Evolutionary conservation across 1,140 invertebrate species (phyloP), one percentile per base, ranked within the genome.

Genomic region (Dreissena rostriformis): DNA sequence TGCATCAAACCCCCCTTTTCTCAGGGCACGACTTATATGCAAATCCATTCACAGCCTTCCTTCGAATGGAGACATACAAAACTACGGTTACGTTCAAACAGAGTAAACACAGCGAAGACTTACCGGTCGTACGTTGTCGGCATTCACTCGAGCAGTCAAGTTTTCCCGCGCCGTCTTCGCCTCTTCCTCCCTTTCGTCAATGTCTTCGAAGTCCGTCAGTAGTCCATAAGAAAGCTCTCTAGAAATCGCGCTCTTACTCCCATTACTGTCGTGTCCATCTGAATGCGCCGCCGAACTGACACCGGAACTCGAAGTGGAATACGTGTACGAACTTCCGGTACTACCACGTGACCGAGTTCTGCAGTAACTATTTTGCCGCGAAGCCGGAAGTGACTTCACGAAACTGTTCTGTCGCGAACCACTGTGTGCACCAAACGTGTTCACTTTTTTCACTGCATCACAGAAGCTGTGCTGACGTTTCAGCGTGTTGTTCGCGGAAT

Each of bases 271-370:
- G 8, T 55, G 71, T 15, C 24, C 14, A 22, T 84, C 80, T 14
- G 80, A 82, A 68, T 74, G 57, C 55, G 52, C 53, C 39, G 71
- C 82, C 5, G 82, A 84, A 72, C 74, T 78, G 6, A 72, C 68
- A 24, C 82, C 82, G 0, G 82, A 84, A 78, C 82, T 84, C 15
- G 82, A 77, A 12, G 82, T 84, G 28, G 82, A 84, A 39, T 74
- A 82, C n/a, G 82, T 84, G 29, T 26, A 84, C 52, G 82, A 77
- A 77, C 74, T 84, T 72, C 82, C 75, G 39, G 82, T 84, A 70
- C 82, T 84, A 15, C 82, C 82, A 49, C 82, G 73, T 55, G 82
- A 84, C n/a, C 82, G 52, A 39, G 82, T 76, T 39, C 82, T 77
- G 52, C 55, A 72, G 66, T 77, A 77, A 52, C 67, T 78, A 67